These are phyloP conservation scores for Aythya baeri DNA, from an alignment of 2,113 vertebrate genomes.

Conservation along the genomic window DNA sequence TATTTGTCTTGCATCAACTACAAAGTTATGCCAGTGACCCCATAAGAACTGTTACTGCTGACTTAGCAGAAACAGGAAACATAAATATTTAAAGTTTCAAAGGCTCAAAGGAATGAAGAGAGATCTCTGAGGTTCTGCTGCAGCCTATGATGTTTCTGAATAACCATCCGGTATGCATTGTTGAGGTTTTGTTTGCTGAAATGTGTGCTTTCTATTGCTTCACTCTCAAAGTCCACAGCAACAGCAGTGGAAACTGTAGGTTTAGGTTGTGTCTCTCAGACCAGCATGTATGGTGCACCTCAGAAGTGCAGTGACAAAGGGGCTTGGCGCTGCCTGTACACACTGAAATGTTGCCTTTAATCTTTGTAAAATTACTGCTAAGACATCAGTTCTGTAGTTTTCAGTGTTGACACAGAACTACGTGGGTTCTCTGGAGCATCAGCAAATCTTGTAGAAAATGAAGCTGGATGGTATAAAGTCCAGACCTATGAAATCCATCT, in stretches of 20 bases:
- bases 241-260: neutral
- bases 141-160: neutral
- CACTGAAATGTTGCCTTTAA: neutral
- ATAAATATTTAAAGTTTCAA: slow-evolving; percentile 64
- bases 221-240: neutral
- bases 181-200: neutral
- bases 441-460: neutral
- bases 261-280: neutral
- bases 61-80: neutral
- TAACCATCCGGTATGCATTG: neutral
- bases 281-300: neutral
- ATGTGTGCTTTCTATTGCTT: neutral
- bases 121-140: neutral
- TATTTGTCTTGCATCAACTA: neutral
- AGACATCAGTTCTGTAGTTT: neutral
- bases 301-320: too few relatives aligned
- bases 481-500: neutral
- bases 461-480: neutral
- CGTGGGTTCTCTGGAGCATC: neutral
- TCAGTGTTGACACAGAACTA: neutral
- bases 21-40: neutral
- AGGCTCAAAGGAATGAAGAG: neutral
- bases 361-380: neutral
- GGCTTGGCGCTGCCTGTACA: neutral
- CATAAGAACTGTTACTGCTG: neutral